Percentiles rank a stretch among this genome's conserved stretches.
Conservation (phyloP, 2,113 vertebrate species). For the Baryphthengus martii region DNA sequence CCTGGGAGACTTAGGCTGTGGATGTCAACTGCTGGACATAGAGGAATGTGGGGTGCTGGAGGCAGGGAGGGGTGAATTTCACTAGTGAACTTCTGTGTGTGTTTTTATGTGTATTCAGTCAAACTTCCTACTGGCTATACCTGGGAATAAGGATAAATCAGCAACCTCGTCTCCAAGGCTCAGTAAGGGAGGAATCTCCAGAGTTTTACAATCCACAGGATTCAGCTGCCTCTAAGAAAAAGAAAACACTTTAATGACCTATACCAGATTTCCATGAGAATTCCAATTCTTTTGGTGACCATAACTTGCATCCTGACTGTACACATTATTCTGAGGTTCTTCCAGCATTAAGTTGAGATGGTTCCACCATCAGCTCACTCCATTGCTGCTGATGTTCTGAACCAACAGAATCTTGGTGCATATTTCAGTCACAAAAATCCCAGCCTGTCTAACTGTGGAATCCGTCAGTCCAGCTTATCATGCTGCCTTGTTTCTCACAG, state of each 20-base stretch:
- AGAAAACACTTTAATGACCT: neutral
- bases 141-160: neutral
- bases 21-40: neutral
- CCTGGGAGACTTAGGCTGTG: neutral
- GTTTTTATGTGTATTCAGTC: neutral
- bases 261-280: neutral
- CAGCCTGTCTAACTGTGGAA: neutral
- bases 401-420: neutral
- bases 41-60: neutral
- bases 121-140: neutral
- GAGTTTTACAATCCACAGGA: neutral
- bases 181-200: neutral
- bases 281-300: neutral
- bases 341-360: neutral
- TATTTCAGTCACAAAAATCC: neutral
- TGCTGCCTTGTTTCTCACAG: neutral
- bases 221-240: neutral
- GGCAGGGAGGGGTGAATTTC: accelerated
- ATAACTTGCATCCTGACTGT: neutral
- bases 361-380: neutral
- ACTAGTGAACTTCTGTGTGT: neutral
- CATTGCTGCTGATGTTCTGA: neutral
- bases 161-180: neutral
- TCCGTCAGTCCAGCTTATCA: neutral
- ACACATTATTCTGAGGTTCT: neutral